phyloP scores from a whole-genome alignment of 1,140 invertebrate genomes.

The Bicyclus anynana region DNA sequence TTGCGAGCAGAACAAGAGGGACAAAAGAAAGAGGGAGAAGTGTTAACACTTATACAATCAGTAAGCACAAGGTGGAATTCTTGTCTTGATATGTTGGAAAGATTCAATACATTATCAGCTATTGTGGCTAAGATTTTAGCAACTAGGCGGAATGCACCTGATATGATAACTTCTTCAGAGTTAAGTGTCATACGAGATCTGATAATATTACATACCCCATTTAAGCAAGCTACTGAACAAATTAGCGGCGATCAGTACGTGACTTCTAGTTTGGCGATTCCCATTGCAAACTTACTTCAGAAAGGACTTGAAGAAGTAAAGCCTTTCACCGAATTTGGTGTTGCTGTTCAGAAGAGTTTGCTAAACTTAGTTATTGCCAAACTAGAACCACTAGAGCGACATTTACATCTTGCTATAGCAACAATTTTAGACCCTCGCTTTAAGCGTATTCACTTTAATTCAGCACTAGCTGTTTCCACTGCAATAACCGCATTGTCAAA shows the following conservation, averaged over 20 bases:
- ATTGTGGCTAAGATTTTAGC: conserved; percentile 40
- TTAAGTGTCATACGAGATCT: conserved; percentile 36
- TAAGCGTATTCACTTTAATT: no score
- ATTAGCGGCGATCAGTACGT: conserved; percentile 32
- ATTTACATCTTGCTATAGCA: no score
- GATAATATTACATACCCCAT: conserved; percentile 28
- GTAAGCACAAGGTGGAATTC: conserved; percentile 40
- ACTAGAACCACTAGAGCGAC: no score
- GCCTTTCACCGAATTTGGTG: no score
- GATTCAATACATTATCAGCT: conserved; percentile 30
- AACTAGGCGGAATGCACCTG: conserved; percentile 30
- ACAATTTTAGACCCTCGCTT: no score
- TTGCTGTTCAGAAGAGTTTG: no score
- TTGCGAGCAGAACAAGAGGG: conserved; percentile 31
- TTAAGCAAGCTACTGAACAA: conserved; percentile 38
- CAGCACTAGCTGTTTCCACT: no score
- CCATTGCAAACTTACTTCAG: no score
- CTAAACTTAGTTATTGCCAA: no score
- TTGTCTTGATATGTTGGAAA: conserved; percentile 31
- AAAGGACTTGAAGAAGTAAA: no score
- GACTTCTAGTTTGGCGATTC: conserved; percentile 40
- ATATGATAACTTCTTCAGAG: conserved; percentile 33
- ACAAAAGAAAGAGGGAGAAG: conserved; percentile 33
- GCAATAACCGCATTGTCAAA: no score
- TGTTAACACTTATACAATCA: conserved; percentile 36